Evolutionary conservation across 1,140 invertebrate species (phyloP), one percentile per base, ranked within the genome.

Genomic region (Hyphantria cunea): DNA sequence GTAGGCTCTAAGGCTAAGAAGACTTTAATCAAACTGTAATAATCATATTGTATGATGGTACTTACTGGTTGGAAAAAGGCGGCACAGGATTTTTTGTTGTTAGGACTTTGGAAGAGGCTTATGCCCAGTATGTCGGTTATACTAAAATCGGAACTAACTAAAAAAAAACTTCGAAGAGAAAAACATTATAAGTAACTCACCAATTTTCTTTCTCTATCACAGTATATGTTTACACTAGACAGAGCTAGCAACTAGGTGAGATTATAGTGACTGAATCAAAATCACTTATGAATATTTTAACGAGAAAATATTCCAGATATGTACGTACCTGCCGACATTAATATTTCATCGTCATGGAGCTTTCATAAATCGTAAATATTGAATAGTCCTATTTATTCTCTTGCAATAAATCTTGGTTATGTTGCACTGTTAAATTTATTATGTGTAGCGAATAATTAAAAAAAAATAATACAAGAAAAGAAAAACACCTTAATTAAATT

Each of bases 281-380:
- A 56, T 56, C 47, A 56, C 34, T 47, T 56, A 45, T 56, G 52
- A 31, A 56, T 17, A 56, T 56, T 56, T 56, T 25, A 47, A 56
- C 33, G 44, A 42, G 42, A 25, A 47, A 41, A 41, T 13, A 3
- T 25, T 56, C 34, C 42, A 10, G 34, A 31, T 53, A 12, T 14
- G 6, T 56, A 56, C 53, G 47, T 37, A 37, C 17, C 17, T 25
- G 2, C 2, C 17, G 5, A 25, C 17, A 25, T 25, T 25, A 37
- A 37, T 56, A 56, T 56, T 56, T 56, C 31, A 56, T 12, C 13
- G 10, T n/a, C 50, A 14, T 10, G 17, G 25, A 12, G 8, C 41
- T 15, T 41, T 32, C 53, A 56, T 47, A 47, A 56, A 56, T 33
- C 44, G 44, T 41, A 45, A 56, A 32, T 56, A 47, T 47, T 56